Base-by-base conservation (phyloP, 2,888 invertebrate species). In the Pecten maximus region DNA sequence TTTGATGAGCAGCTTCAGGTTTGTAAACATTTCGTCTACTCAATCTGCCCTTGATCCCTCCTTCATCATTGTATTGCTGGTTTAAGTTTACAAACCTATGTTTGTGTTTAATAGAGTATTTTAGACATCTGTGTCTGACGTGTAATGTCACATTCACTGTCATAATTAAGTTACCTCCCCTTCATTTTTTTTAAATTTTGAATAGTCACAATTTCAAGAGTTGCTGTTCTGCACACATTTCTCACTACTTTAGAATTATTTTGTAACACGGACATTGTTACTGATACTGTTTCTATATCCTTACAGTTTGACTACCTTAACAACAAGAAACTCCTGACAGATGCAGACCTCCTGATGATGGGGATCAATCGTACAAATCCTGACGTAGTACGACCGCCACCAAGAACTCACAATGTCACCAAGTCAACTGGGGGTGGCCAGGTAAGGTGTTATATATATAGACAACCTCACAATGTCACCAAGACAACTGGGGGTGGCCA, bases 271-370 rank as follows among this genome's bases (percentile, higher is more conserved):
- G 6, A 39, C 10, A 39, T 16, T 87, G 2, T 88, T 12, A 40
- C 23, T 16, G 19, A 88, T 10, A 87, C 15, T 15, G 54, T 40
- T 19, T 39, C 40, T 40, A 88, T 28, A 54, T 48, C 40, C 19
- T 44, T 93, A 88, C 94, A 95, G 93, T 92, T 95, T 89, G 92
- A 94, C 40, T 99, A 99, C 96, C 98, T 98, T 95, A 98, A 98
- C 90, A 98, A 98, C 40, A 99, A 99, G 97, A 98, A 98, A 96
- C 98, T 98, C 40, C 91, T 95, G 40, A 95, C 94, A 60, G 92
- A 92, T n/a, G 90, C 90, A n/a, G 94, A 94, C 35, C 88, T 94
- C 0, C 28, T 89, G 2, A 88, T 48, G 39, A 93, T 94, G 91
- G 89, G 89, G 23, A 86, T 91, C 16, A 91, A 90, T 23, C 91